Evolutionary conservation across 2,797 vertebrate species (phyloP), one percentile per base, ranked within the genome.

Genomic region (Oreonectes daqikongensis): DNA sequence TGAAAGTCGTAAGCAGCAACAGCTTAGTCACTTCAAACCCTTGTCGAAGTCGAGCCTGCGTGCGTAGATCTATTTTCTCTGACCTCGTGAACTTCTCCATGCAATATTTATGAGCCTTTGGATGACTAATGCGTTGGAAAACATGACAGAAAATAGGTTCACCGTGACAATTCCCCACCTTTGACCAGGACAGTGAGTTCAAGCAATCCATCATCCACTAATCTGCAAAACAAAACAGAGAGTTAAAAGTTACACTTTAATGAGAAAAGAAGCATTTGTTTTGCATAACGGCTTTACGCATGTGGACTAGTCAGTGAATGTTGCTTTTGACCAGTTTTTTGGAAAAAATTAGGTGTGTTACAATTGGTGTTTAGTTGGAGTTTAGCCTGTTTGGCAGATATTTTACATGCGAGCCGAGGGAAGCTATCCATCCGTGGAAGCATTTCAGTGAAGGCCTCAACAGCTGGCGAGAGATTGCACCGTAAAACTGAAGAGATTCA

Each of bases 91-190:
- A 55, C 52, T 32, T 63, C 46, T 72, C 42, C 44, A 75, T 65
- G 57, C 64, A 61, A 81, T 72, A 79, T 83, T 81, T 81, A 77
- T 66, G 69, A 81, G 64, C 48, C 35, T 75, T 42, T 69, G 65
- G 72, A 76, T 72, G 69, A 79, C 77, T 83, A 69, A 81, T 72
- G 68, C 72, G 65, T 20, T 81, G 72, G 64, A 74, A 81, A 66
- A 79, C 66, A 61, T 59, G 60, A 68, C 60, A 17, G 66, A 71
- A 79, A 44, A 70, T 60, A 73, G n/a, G 3, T 40, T 50, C 61
- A 30, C 53, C 12, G 44, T 52, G 42, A 24, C 64, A 48, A 78
- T 69, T 70, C 35, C 61, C 57, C 72, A 69, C 52, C 69, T 69
- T 69, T 64, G 42, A 74, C 65, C 65, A 24, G 69, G 67, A 78